A percentile compares a stretch with the other conserved stretches of the same genome.
These are phyloP conservation scores for Oncorhynchus kisutch DNA, from an alignment of 2,113 vertebrate species.

Conservation along the genomic window DNA sequence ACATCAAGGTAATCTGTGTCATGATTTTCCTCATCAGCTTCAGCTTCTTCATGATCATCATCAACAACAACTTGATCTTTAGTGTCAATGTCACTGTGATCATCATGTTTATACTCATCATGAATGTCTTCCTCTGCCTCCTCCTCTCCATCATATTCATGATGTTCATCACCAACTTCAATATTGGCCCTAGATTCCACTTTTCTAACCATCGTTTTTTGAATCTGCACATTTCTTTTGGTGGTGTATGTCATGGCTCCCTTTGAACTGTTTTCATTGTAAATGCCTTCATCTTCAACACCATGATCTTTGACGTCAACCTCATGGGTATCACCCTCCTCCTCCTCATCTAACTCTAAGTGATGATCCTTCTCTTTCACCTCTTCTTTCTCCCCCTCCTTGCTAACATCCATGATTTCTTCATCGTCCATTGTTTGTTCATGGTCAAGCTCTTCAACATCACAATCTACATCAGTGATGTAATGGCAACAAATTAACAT, in stretches of 20 bases:
- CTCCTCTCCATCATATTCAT: background rate
- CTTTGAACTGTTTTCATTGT: background rate
- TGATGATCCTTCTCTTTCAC: background rate
- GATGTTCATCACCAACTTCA: background rate
- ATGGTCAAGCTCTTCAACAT: slow-evolving; percentile 34
- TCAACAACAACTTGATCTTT: background rate
- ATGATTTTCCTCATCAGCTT: background rate
- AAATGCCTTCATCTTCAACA: background rate
- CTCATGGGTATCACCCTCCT: background rate
- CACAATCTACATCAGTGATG: slow-evolving; percentile 39
- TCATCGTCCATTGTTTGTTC: slow-evolving; percentile 29
- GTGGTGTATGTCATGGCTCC: background rate
- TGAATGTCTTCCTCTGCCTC: background rate
- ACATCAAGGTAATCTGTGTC: background rate
- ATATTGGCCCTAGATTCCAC: background rate
- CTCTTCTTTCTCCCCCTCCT: background rate
- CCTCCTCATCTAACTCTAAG: background rate
- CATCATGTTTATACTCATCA: background rate
- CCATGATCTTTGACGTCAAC: background rate
- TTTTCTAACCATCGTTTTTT: background rate
- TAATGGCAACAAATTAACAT: slow-evolving; percentile 51
- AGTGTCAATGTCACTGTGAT: background rate
- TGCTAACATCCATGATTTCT: background rate
- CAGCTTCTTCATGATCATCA: background rate
- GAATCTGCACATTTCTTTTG: background rate